phyloP scores from a whole-genome alignment of 2,888 invertebrate genomes.

The Beris chalybata region DNA sequence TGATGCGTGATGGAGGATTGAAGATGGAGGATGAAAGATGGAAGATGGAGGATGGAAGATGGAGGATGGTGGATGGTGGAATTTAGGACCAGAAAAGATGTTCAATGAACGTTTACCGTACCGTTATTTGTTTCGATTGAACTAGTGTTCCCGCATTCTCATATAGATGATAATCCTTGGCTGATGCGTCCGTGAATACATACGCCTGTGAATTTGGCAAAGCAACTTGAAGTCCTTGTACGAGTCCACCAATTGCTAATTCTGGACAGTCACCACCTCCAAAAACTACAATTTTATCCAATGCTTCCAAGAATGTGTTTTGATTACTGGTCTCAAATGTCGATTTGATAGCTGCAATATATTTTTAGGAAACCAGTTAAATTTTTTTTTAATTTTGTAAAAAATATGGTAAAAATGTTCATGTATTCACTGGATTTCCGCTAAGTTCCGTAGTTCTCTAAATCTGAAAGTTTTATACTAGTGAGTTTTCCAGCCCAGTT shows the following conservation, averaged over 20 bases:
- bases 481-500: too few species aligned
- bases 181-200: conserved; percentile 76
- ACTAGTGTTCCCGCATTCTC: conserved; percentile 65
- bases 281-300: conserved; percentile 62
- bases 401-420: too few species aligned
- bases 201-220: conserved; percentile 70
- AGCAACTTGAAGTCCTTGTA: conserved; percentile 65
- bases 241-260: conserved; percentile 67
- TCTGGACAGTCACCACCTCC: conserved; percentile 79
- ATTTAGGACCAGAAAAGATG: conserved; percentile 57
- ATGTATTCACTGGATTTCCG: too few species aligned
- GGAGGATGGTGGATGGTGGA: too few species aligned
- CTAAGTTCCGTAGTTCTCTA: too few species aligned
- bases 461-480: too few species aligned
- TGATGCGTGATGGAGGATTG: too few species aligned
- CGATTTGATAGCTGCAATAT: conserved; percentile 63
- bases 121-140: conserved; percentile 73
- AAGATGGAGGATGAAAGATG: too few species aligned
- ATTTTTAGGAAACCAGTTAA: neutral
- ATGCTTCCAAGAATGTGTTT: conserved; percentile 60
- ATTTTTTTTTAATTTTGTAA: neutral
- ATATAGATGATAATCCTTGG: conserved; percentile 66
- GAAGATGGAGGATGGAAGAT: too few species aligned
- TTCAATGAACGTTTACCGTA: conserved; percentile 74
- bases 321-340: conserved; percentile 65